These are phyloP conservation scores for Spodoptera frugiperda DNA, from an alignment of 1,140 invertebrate species.

Conservation along the genomic window DNA sequence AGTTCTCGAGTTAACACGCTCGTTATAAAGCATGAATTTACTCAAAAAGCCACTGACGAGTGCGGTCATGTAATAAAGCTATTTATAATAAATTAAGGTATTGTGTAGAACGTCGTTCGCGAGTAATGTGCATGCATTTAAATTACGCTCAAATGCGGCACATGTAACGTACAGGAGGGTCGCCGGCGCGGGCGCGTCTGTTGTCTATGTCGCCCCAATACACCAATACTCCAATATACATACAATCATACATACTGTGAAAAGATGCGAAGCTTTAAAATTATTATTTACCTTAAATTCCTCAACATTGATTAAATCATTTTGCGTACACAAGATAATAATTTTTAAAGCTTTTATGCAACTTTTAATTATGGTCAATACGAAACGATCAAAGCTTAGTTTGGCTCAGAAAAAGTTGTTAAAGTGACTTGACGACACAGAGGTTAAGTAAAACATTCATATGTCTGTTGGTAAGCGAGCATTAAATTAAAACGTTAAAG, in stretches of 20 bases:
- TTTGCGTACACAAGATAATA: no score
- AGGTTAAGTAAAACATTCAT: constrained; percentile 17
- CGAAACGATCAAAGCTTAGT: no score
- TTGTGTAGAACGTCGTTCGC: constrained; percentile 61
- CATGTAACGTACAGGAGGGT: constrained; percentile 51
- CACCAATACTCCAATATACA: neutral
- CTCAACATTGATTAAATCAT: no score
- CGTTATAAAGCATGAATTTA: constrained; percentile 25
- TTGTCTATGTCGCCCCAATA: neutral
- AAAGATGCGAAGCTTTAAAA: neutral
- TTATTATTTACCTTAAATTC: no score
- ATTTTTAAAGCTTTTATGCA: no score
- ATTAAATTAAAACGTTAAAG: constrained; percentile 59
- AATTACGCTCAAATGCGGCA: constrained; percentile 74
- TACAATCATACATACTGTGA: neutral
- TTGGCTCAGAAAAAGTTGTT: no score
- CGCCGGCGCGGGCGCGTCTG: constrained; percentile 15
- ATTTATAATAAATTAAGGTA: constrained; percentile 73
- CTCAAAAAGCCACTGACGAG: constrained; percentile 16
- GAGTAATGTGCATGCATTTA: constrained; percentile 76
- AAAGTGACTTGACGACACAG: constrained; percentile 1
- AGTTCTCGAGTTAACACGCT: neutral
- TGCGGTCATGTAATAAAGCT: constrained; percentile 50
- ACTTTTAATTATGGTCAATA: no score
- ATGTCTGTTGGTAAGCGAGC: constrained; percentile 32